These are phyloP conservation scores for Himalopsyche kuldschensis DNA, from an alignment of 2,888 invertebrate genomes.

Conservation along the genomic window DNA sequence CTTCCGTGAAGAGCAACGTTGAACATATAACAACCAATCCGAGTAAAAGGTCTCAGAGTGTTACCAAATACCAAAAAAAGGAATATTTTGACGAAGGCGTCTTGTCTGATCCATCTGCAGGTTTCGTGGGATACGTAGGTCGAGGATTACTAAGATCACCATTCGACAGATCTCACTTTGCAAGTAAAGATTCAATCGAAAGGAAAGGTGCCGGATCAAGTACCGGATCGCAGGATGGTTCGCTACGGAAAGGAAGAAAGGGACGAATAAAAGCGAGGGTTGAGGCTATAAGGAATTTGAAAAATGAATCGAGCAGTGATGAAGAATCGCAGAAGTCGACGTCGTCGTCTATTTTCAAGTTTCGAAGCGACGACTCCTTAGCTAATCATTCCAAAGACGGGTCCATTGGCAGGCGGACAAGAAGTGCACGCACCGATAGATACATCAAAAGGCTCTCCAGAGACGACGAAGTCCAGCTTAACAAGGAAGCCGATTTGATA, in stretches of 20 bases:
- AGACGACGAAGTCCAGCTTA: slow-evolving; percentile 65
- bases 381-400: slow-evolving; percentile 60
- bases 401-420: slow-evolving; percentile 64
- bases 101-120: slow-evolving; percentile 62
- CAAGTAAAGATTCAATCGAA: slow-evolving; percentile 49
- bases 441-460: slow-evolving; percentile 75
- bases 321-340: slow-evolving; percentile 71
- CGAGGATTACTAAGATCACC: slow-evolving; percentile 47
- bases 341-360: slow-evolving; percentile 66
- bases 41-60: slow-evolving; percentile 56
- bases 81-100: slow-evolving; percentile 58
- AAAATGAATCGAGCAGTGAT: slow-evolving; percentile 69
- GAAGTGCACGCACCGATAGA: slow-evolving; percentile 78
- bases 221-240: slow-evolving; percentile 57
- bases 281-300: slow-evolving; percentile 66
- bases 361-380: slow-evolving; percentile 71
- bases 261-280: slow-evolving; percentile 67
- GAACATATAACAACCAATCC: slow-evolving; percentile 66
- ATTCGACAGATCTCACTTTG: slow-evolving; percentile 33
- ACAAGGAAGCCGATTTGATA: slow-evolving; percentile 58
- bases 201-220: slow-evolving; percentile 48
- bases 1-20: slow-evolving; percentile 61
- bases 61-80: slow-evolving; percentile 50
- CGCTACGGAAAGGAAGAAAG: slow-evolving; percentile 59
- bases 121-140: slow-evolving; percentile 53